These are phyloP conservation scores for Quiscalus mexicanus DNA, from an alignment of 2,113 vertebrate genomes.

Conservation along the genomic window DNA sequence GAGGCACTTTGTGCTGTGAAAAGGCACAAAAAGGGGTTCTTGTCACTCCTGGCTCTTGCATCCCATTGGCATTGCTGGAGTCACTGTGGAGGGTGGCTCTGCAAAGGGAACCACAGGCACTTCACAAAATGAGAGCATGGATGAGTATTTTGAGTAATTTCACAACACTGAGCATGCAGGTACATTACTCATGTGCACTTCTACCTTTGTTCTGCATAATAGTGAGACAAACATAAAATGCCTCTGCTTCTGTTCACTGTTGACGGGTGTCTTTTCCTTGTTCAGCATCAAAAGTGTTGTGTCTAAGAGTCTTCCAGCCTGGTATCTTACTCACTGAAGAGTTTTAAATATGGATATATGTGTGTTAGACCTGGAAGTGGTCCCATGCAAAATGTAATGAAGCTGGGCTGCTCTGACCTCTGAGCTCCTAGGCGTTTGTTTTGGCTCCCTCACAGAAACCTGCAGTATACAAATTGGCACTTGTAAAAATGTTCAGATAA, in stretches of 20 bases:
- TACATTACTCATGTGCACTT: not conserved
- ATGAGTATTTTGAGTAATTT: not conserved
- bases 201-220: not conserved
- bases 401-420: slow-evolving; percentile 51
- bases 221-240: not conserved
- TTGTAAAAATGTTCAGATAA: slow-evolving; percentile 65
- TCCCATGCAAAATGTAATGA: slow-evolving; percentile 58
- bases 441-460: slow-evolving; percentile 55
- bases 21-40: not conserved
- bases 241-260: not conserved
- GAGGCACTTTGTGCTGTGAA: not conserved
- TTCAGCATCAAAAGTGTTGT: not conserved
- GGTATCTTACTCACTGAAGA: not conserved
- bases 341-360: slow-evolving; percentile 41
- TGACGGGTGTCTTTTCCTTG: not conserved
- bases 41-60: not conserved
- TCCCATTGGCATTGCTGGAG: not conserved
- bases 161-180: not conserved
- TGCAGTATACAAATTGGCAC: slow-evolving; percentile 57
- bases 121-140: not conserved
- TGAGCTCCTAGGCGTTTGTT: slow-evolving; percentile 48
- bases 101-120: not conserved
- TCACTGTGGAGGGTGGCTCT: not conserved
- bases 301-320: not conserved
- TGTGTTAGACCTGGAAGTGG: slow-evolving; percentile 51